These are phyloP conservation scores for Montipora efflorescens DNA, from an alignment of 64 coral and sea anemone genomes.

Conservation along the genomic window DNA sequence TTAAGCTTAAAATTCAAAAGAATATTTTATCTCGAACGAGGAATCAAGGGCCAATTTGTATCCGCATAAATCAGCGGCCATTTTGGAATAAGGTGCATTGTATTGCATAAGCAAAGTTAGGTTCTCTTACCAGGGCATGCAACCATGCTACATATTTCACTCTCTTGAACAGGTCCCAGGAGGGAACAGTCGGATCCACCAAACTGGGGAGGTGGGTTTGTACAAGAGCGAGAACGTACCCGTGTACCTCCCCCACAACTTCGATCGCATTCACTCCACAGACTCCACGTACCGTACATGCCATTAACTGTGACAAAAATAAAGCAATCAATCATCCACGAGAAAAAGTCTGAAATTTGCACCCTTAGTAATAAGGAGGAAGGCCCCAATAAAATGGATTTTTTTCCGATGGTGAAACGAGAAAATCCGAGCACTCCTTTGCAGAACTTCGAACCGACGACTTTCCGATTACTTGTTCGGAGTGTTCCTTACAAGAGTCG, in stretches of 20 bases:
- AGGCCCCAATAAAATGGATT: no score
- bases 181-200: slow-evolving; percentile 81
- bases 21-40: no score
- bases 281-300: slow-evolving; percentile 84
- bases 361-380: no score
- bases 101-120: background rate
- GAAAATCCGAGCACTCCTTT: no score
- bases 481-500: no score
- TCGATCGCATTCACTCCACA: slow-evolving; percentile 92
- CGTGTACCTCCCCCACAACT: slow-evolving; percentile 79
- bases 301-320: slow-evolving; percentile 71
- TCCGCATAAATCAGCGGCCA: no score
- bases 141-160: slow-evolving; percentile 69
- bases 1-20: no score
- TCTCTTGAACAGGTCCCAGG: slow-evolving; percentile 69
- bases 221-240: slow-evolving; percentile 80
- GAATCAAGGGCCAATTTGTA: no score
- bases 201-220: slow-evolving; percentile 84
- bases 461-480: no score
- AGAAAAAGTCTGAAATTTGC: background rate
- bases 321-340: background rate
- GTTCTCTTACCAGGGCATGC: slow-evolving; percentile 80
- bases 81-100: no score
- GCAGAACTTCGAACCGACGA: no score
- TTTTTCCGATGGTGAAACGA: no score